phyloP scores from a whole-genome alignment of 2,888 invertebrate species.

The Amaurobius ferox region DNA sequence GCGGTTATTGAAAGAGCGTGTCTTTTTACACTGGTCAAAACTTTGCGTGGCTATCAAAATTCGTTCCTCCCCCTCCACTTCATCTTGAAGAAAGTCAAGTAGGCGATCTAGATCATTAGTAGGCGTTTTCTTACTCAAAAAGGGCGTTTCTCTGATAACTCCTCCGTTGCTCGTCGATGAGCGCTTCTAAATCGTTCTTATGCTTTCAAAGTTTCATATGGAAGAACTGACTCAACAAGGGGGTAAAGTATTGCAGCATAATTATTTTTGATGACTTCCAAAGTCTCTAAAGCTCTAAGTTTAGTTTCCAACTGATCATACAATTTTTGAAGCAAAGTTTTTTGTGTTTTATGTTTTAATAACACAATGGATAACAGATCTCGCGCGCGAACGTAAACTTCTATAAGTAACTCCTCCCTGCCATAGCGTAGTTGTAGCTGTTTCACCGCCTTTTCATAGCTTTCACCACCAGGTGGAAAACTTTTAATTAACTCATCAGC shows the following conservation, averaged over 20 bases:
- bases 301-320: neutral
- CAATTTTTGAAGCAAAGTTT: neutral
- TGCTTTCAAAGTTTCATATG: neutral
- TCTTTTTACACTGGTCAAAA: neutral
- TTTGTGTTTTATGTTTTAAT: too few species aligned
- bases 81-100: neutral
- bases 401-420: neutral
- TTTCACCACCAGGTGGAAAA: too few species aligned
- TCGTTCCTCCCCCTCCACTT: neutral
- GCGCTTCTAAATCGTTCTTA: neutral
- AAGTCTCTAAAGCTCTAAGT: too few species aligned
- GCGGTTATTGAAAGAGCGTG: neutral
- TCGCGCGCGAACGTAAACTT: conserved; percentile 1
- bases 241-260: conserved; percentile 18
- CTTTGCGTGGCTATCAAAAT: neutral
- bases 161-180: neutral
- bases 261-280: neutral
- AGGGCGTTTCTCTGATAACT: neutral
- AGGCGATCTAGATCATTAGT: too few species aligned
- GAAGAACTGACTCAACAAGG: conserved; percentile 1
- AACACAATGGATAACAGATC: too few species aligned
- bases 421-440: neutral
- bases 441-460: neutral
- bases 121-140: conserved; percentile 4
- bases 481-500: too few species aligned